A percentile compares a stretch with the other conserved stretches of the same genome.
Evolutionary conservation across 1,140 invertebrate species (phyloP).

Genomic region (Aphelenchoides fujianensis): DNA sequence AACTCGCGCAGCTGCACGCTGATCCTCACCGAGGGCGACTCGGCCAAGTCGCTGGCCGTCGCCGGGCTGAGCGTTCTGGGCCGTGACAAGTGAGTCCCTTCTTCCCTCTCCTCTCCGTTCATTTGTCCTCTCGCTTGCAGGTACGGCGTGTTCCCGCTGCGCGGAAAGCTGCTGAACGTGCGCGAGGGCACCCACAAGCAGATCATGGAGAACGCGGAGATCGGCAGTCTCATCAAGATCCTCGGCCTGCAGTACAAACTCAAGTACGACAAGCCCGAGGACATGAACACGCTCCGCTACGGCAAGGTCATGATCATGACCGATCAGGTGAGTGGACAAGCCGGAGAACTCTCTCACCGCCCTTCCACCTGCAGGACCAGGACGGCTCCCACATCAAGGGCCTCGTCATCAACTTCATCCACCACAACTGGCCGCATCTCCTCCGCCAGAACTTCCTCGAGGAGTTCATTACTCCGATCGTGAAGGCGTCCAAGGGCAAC

Average conservation of each 20-base stretch:
- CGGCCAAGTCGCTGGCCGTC: constrained; percentile 94
- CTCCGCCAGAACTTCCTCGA: constrained; percentile 85
- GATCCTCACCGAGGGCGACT: constrained; percentile 99
- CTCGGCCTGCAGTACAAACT: constrained; percentile 88
- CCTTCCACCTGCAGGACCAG: constrained; percentile 66
- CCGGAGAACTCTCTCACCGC: background rate
- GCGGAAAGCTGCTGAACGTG: constrained; percentile 97
- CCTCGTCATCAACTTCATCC: constrained; percentile 95
- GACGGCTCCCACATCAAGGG: constrained; percentile 99
- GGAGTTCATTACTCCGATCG: constrained; percentile 99
- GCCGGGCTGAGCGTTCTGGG: constrained; percentile 92
- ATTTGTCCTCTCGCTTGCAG: too few relatives aligned
- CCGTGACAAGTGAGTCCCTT: constrained; percentile 82
- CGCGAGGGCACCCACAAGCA: constrained; percentile 93
- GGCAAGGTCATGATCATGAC: constrained; percentile 99
- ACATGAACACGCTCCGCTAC: constrained; percentile 87
- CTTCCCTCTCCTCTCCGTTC: too few relatives aligned
- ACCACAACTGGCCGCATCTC: constrained; percentile 94
- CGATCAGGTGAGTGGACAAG: constrained; percentile 77
- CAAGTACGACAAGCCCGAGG: constrained; percentile 83
- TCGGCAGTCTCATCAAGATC: constrained; percentile 95
- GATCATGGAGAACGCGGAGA: constrained; percentile 95
- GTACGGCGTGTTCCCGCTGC: constrained; percentile 96
- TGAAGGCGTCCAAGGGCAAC: constrained; percentile 86
- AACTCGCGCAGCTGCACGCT: constrained; percentile 86